Percentiles rank a stretch among this genome's conserved stretches.
phyloP scores from a whole-genome alignment of 2,888 invertebrate genomes.

The Isotomurus palustris region DNA sequence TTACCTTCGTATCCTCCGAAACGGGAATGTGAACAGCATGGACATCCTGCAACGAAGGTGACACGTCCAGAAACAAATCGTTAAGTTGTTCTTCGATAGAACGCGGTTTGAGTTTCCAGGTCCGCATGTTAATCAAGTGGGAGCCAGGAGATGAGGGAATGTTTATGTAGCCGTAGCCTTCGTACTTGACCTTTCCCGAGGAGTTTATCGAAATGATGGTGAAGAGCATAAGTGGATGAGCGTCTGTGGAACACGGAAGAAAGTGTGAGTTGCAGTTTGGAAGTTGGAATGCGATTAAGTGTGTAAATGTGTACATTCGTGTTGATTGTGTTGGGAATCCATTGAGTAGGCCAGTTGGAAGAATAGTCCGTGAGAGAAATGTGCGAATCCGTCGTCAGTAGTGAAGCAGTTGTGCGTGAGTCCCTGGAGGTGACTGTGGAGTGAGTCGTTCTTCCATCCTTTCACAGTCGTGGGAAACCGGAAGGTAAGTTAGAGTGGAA shows the following conservation, averaged over 20 bases:
- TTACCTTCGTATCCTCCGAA: slow-evolving; percentile 21
- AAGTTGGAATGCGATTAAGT: slow-evolving; percentile 30
- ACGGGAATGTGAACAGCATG: slow-evolving; percentile 36
- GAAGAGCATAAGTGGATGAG: slow-evolving; percentile 30
- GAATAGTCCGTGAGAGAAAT: slow-evolving; percentile 43
- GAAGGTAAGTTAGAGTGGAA: background rate
- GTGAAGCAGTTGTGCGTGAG: slow-evolving; percentile 40
- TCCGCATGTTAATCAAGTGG: slow-evolving; percentile 30
- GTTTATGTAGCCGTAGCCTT: slow-evolving; percentile 39
- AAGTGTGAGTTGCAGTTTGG: background rate
- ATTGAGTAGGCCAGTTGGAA: slow-evolving; percentile 34
- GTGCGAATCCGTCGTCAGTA: slow-evolving; percentile 23
- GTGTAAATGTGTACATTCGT: slow-evolving; percentile 34
- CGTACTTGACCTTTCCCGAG: slow-evolving; percentile 31
- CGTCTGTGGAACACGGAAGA: slow-evolving; percentile 28
- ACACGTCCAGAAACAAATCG: slow-evolving; percentile 35
- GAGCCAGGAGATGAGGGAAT: slow-evolving; percentile 38
- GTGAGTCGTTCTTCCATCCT: slow-evolving; percentile 43
- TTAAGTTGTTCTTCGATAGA: slow-evolving; percentile 36
- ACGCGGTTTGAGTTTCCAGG: slow-evolving; percentile 38
- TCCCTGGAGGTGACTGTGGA: slow-evolving; percentile 32
- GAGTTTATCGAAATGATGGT: slow-evolving; percentile 38
- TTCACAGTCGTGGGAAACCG: background rate
- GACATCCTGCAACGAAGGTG: slow-evolving; percentile 40
- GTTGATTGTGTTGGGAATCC: slow-evolving; percentile 25